phyloP scores from a whole-genome alignment of 2,797 vertebrate species.

The Syngnathus rostellatus region DNA sequence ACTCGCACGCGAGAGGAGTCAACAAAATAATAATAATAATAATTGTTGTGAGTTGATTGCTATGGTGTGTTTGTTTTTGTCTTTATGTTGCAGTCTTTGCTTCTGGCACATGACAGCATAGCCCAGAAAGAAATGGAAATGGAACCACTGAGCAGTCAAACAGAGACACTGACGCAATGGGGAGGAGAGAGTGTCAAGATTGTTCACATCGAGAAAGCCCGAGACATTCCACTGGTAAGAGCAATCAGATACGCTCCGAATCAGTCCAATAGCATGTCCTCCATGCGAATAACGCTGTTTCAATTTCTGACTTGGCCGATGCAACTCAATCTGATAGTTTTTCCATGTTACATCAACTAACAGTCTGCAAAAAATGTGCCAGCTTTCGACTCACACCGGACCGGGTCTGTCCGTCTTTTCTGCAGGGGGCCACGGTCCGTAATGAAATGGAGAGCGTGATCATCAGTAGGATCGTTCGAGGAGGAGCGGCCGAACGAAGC shows the following conservation, averaged over 20 bases:
- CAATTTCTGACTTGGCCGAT: too few relatives aligned
- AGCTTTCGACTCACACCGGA: not conserved
- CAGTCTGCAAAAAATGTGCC: not conserved
- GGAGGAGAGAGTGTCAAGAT: constrained; percentile 94
- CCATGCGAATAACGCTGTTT: too few relatives aligned
- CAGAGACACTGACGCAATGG: constrained; percentile 83
- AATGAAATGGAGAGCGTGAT: constrained; percentile 97
- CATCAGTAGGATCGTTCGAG: constrained; percentile 93
- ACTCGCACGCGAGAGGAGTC: not conserved
- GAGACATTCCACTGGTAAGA: constrained; percentile 90
- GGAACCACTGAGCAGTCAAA: constrained; percentile 69
- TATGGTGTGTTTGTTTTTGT: constrained; percentile 2
- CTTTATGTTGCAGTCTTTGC: constrained; percentile 70
- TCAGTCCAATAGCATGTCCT: too few relatives aligned
- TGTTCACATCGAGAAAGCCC: constrained; percentile 91
- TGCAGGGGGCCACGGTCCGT: constrained; percentile 90
- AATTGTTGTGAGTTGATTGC: constrained; percentile 3
- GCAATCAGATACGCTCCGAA: not conserved
- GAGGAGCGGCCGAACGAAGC: constrained; percentile 90
- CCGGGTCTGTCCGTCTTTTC: not conserved
- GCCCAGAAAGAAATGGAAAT: constrained; percentile 91
- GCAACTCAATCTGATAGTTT: too few relatives aligned
- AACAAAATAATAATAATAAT: not conserved
- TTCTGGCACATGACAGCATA: constrained; percentile 88
- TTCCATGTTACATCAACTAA: too few relatives aligned